Evolutionary conservation across 2,888 invertebrate genomes (phyloP), one percentile per base, ranked within the genome.

Genomic region (Sarcophaga carnaria): DNA sequence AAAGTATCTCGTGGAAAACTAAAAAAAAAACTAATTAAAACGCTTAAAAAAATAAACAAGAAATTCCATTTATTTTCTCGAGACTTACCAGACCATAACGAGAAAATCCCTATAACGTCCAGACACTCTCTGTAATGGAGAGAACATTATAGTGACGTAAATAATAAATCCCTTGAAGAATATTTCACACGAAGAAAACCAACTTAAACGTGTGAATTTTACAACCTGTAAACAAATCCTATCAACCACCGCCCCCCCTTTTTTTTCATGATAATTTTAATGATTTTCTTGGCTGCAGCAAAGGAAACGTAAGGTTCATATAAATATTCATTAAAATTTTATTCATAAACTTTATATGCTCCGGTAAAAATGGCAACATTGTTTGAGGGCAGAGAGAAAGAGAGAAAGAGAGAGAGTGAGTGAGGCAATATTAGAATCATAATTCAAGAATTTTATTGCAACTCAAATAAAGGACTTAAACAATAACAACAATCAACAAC

Each of bases 301-400:
- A 70, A 14, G 14, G 37, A 37, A 37, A 37, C 8, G 37, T 37
- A 37, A 59, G 54, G 71, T 4, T 66, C 54, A 71, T 62, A 80
- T 84, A 80, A 84, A 84, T 80, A 84, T 84, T 84, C 84, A 84
- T 84, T 84, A 84, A 80, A 76, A 80, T 62, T 79, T 69, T 83
- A 10, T 62, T 47, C 77, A 66, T 83, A 67, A 78, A 78, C 72
- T 78, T 74, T n/a, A 62, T 47, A 45, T 20, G 54, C 4, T 0
- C 4, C 54, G 12, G 54, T 12, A 14, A 17, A 14, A 14, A 5
- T 17, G 47, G 69, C 79, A 83, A 69, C 69, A 76, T 64, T 79
- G 59, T 79, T 75, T 70, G 14, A 54, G 17, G 17, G 4, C 14
- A 54, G 10, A 54, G 5, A 54, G 17, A 4, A 37, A 37, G 37